These are phyloP conservation scores for Phyllotis vaccarum DNA, from an alignment of 2,797 vertebrate genomes.

Conservation along the genomic window DNA sequence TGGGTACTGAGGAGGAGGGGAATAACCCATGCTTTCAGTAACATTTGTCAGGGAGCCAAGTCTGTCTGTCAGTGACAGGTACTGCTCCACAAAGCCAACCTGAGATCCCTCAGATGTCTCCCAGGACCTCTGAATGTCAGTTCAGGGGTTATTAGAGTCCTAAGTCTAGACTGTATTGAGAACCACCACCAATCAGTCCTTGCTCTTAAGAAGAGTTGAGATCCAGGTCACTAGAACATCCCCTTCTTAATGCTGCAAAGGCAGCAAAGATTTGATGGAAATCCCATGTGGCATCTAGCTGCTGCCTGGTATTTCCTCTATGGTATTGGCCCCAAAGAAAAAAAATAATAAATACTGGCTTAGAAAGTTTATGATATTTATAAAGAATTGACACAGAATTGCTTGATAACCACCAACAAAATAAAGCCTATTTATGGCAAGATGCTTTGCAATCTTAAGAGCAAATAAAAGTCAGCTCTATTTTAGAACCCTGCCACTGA, in stretches of 20 bases:
- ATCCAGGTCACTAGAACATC: neutral
- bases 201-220: neutral
- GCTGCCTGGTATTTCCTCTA: neutral
- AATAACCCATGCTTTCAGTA: slow-evolving; percentile 80
- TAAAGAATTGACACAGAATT: neutral
- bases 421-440: slow-evolving; percentile 44
- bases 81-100: neutral
- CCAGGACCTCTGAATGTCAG: neutral
- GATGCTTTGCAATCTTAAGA: slow-evolving; percentile 22
- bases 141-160: neutral
- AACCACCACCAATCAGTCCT: neutral
- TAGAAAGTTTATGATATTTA: neutral
- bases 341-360: slow-evolving; percentile 40
- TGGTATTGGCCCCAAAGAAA: neutral
- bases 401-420: neutral
- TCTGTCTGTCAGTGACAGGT: slow-evolving; percentile 49
- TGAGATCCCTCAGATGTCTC: neutral
- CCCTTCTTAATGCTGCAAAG: slow-evolving; percentile 14
- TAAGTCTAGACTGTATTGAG: neutral
- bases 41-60: slow-evolving; percentile 35
- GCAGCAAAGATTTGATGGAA: slow-evolving; percentile 43
- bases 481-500: neutral
- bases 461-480: neutral
- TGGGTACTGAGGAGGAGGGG: slow-evolving; percentile 81
- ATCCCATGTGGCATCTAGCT: neutral